Percentiles rank a stretch among this genome's conserved stretches.
phyloP scores from a whole-genome alignment of 2,888 invertebrate genomes.

The Drosophila recens region DNA sequence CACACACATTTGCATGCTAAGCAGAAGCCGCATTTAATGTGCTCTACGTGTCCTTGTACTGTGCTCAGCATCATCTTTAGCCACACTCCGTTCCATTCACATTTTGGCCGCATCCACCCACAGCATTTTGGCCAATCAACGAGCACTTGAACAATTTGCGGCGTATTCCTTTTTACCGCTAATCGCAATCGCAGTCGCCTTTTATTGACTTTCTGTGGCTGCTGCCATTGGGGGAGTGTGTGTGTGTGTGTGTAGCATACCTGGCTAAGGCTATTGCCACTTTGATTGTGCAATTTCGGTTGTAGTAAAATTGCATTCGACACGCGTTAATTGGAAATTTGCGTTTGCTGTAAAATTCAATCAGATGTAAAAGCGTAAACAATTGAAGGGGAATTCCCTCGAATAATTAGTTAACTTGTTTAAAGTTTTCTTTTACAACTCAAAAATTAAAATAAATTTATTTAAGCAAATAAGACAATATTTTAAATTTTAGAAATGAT shows the following conservation, averaged over 20 bases:
- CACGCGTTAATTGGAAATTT: slow-evolving; percentile 67
- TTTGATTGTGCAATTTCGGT: slow-evolving; percentile 57
- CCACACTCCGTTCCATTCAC: slow-evolving; percentile 10
- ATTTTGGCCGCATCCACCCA: slow-evolving; percentile 23
- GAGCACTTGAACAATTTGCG: slow-evolving; percentile 55
- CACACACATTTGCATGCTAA: slow-evolving; percentile 67
- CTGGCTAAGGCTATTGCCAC: slow-evolving; percentile 35
- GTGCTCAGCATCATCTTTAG: not conserved
- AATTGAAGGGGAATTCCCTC: not conserved
- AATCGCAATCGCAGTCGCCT: slow-evolving; percentile 55
- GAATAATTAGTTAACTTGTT: not conserved
- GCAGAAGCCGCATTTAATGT: slow-evolving; percentile 51
- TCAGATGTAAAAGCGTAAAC: slow-evolving; percentile 24
- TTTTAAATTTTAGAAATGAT: too few relatives aligned
- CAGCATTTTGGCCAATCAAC: slow-evolving; percentile 40
- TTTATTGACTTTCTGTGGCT: slow-evolving; percentile 76
- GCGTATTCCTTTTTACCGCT: slow-evolving; percentile 59
- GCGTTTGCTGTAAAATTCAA: slow-evolving; percentile 30
- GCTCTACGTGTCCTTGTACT: slow-evolving; percentile 54
- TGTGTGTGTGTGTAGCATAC: slow-evolving; percentile 1
- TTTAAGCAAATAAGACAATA: too few relatives aligned
- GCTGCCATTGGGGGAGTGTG: slow-evolving; percentile 8
- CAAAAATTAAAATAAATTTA: too few relatives aligned
- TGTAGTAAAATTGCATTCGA: slow-evolving; percentile 48
- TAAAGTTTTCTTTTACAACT: not conserved